Evolutionary conservation across 1,140 invertebrate species (phyloP).

Genomic region (Marisa cornuarietis): DNA sequence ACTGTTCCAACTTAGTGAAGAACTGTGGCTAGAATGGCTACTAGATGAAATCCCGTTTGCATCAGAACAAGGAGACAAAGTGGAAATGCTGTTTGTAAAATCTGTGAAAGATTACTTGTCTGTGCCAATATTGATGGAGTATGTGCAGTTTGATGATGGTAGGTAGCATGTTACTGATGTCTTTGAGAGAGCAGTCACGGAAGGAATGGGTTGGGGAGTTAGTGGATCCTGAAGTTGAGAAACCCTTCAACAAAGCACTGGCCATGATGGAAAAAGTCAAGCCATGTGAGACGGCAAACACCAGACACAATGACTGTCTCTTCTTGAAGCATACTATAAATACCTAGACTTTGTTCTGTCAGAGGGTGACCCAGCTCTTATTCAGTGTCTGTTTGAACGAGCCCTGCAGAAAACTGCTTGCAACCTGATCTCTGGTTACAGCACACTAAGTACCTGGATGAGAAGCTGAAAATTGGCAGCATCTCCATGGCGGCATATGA

Average conservation of each 20-base stretch:
- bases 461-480: constrained; percentile 67
- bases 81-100: constrained; percentile 75
- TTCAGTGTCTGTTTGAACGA: constrained; percentile 74
- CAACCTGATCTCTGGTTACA: constrained; percentile 72
- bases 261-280: constrained; percentile 68
- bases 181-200: constrained; percentile 77
- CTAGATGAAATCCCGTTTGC: constrained; percentile 75
- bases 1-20: constrained; percentile 75
- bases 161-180: constrained; percentile 70
- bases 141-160: constrained; percentile 74
- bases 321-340: constrained; percentile 69
- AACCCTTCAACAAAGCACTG: constrained; percentile 70
- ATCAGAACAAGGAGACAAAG: constrained; percentile 64
- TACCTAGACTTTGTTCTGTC: constrained; percentile 73
- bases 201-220: constrained; percentile 66
- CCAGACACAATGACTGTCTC: constrained; percentile 42
- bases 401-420: constrained; percentile 71
- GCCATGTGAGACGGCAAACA: constrained; percentile 72
- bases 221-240: constrained; percentile 65
- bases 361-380: constrained; percentile 70
- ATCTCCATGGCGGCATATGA: constrained; percentile 58
- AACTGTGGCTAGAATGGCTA: constrained; percentile 80
- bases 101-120: constrained; percentile 80
- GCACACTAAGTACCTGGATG: constrained; percentile 73
- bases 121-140: constrained; percentile 81